These are phyloP conservation scores for Caranx melampygus DNA, from an alignment of 2,113 vertebrate genomes.

Conservation along the genomic window DNA sequence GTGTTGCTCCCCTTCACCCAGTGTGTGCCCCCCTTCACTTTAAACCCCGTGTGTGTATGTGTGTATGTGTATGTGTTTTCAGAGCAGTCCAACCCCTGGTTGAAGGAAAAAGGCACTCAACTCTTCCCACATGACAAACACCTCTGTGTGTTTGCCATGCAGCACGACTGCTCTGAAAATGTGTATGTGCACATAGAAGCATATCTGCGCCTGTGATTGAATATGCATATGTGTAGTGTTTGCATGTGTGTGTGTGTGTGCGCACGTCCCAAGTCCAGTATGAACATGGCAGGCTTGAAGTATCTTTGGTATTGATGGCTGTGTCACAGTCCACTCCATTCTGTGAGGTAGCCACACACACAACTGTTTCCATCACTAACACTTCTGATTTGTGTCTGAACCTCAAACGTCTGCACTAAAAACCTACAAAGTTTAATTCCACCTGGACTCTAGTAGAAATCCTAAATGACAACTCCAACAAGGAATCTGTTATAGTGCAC, in stretches of 20 bases:
- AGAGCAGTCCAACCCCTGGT: slow-evolving; percentile 84
- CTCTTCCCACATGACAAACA: slow-evolving; percentile 82
- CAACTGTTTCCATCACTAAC: slow-evolving; percentile 44
- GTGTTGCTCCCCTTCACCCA: slow-evolving; percentile 44
- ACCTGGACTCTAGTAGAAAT: slow-evolving; percentile 31
- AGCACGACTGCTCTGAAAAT: slow-evolving; percentile 75
- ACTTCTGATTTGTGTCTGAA: slow-evolving; percentile 62
- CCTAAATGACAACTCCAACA: slow-evolving; percentile 35
- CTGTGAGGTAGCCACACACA: slow-evolving; percentile 94
- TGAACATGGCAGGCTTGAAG: slow-evolving; percentile 83
- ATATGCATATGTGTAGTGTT: slow-evolving; percentile 41
- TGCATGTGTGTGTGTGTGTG: slow-evolving; percentile 49
- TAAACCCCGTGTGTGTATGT: slow-evolving; percentile 10
- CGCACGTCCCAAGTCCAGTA: slow-evolving; percentile 61
- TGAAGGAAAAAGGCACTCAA: slow-evolving; percentile 88
- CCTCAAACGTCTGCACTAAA: slow-evolving; percentile 56
- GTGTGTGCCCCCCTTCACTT: slow-evolving; percentile 49
- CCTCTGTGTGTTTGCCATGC: slow-evolving; percentile 72
- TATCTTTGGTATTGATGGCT: slow-evolving; percentile 98
- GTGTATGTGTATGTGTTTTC: slow-evolving; percentile 45
- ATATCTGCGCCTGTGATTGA: slow-evolving; percentile 42
- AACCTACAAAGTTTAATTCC: slow-evolving; percentile 48
- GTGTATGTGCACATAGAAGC: slow-evolving; percentile 30
- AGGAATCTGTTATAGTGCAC: slow-evolving; percentile 54
- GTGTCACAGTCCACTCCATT: slow-evolving; percentile 90